Evolutionary conservation across 2,888 invertebrate species (phyloP), one percentile per base, ranked within the genome.

Genomic region (Antheraea yamamai): DNA sequence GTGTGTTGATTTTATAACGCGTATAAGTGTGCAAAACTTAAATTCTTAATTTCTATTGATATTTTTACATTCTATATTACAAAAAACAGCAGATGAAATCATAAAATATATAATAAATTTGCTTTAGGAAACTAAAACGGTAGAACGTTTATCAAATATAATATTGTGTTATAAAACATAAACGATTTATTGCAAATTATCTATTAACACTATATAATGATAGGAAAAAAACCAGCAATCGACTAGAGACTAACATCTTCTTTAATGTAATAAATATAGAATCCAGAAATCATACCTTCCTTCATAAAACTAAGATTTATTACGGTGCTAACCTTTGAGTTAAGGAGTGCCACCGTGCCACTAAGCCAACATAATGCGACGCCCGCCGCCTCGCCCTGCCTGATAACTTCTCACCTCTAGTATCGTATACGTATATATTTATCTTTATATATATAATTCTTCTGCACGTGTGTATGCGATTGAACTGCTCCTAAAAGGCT

Each of bases 241-340:
- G 35, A 39, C 14, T 12, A 47, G 20, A 64, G 61, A 73, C 3
- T 39, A 47, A 7, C 64, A 23, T 47, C 23, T 39, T 7, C 18
- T 30, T 68, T 70, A n/a, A 23, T 52, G 82, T 83, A 84, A 39
- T 84, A 88, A 87, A 82, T 82, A 79, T 76, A 83, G 81, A 84
- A 87, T 86, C 82, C 88, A 87, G 88, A 81, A 89, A 88, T 84
- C 84, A 79, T 80, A 80, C 80, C 78, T 78, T 77, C 75, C 79
- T 79, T 79, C 84, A 87, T 90, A 89, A 89, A 90, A 81, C 73
- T 75, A 78, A 81, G 86, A 89, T 90, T 90, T 89, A 90, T 88
- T 78, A 78, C 81, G 66, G 79, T 78, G 79, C 84, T 82, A 83
- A 83, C 79, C 81, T 79, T 78, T 55, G 66, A 74, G 77, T 79